Evolutionary conservation across 2,113 vertebrate species (phyloP), one percentile per base, ranked within the genome.

Genomic region (Sinosuthora webbiana): DNA sequence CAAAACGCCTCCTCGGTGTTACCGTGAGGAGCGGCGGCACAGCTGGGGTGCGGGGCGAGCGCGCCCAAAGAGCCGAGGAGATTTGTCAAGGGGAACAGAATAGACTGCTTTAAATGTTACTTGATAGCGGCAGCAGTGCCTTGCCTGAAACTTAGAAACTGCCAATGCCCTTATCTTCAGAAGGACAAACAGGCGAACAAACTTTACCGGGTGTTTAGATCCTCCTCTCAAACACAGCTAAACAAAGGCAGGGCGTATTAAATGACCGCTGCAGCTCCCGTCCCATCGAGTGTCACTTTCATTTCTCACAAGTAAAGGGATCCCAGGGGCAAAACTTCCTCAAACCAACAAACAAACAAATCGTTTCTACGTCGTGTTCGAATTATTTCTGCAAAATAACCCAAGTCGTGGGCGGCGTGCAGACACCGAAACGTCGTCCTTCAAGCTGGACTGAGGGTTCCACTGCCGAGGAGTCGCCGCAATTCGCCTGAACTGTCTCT

Each of bases 71-170:
- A 73, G 63, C 53, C 80, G 25, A 49, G 69, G 88, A 27, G 65
- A 55, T 81, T 84, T 95, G 79, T 77, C 60, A 70, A 50, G 83
- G 68, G 87, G 68, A 92, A 69, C 49, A 8, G 22, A 96, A 93
- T 37, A 69, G 42, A 67, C 30, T 84, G 73, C 87, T 89, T 85
- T 78, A 89, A 95, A 82, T 49, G 86, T 62, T 47, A 65, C 49
- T 41, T 59, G 84, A 92, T 53, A 81, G 64, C 59, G 50, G 47
- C 68, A 44, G 17, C 37, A 2, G 45, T 5, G 78, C 35, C 63
- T 16, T 18, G 63, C 8, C 55, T 70, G 89, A 83, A 67, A 94
- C 83, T 55, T 79, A 62, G 88, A 79, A 59, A 64, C 71, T 30
- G 62, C 10, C 59, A 63, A 30, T 60, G 63, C 8, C 33, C 63